A percentile compares a stretch with the other conserved stretches of the same genome.
Evolutionary conservation across 2,113 vertebrate genomes (phyloP).

Genomic region (Phyllostomus hastatus): DNA sequence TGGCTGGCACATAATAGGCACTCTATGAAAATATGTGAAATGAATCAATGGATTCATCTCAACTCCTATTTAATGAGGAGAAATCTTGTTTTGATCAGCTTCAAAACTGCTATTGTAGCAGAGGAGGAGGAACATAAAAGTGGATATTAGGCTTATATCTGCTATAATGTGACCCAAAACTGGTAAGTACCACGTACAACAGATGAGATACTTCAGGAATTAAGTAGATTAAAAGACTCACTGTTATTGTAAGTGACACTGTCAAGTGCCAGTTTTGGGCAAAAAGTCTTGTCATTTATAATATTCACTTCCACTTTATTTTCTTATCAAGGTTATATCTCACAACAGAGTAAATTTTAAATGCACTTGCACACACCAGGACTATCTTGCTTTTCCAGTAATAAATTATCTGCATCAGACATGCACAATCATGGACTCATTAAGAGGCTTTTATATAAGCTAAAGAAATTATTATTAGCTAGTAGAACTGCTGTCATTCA

Average conservation of each 20-base stretch:
- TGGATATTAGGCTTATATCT: background rate
- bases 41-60: background rate
- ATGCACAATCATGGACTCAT: background rate
- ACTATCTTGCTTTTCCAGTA: conserved; percentile 31
- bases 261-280: background rate
- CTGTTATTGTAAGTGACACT: background rate
- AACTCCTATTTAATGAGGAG: background rate
- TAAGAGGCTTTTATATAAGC: background rate
- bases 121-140: background rate
- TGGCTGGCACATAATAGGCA: background rate
- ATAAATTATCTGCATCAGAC: conserved; percentile 45
- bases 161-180: background rate
- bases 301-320: background rate
- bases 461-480: conserved; percentile 37
- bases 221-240: background rate
- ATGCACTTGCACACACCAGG: background rate
- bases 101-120: conserved; percentile 14
- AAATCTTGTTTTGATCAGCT: background rate
- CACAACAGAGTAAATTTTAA: conserved; percentile 42
- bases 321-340: conserved; percentile 15
- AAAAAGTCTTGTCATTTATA: conserved; percentile 41
- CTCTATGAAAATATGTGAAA: background rate
- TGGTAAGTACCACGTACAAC: background rate
- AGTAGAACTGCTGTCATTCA: conserved; percentile 18
- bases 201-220: background rate